Base-by-base conservation (phyloP, 2,797 vertebrate genomes). In the Cygnus olor region DNA sequence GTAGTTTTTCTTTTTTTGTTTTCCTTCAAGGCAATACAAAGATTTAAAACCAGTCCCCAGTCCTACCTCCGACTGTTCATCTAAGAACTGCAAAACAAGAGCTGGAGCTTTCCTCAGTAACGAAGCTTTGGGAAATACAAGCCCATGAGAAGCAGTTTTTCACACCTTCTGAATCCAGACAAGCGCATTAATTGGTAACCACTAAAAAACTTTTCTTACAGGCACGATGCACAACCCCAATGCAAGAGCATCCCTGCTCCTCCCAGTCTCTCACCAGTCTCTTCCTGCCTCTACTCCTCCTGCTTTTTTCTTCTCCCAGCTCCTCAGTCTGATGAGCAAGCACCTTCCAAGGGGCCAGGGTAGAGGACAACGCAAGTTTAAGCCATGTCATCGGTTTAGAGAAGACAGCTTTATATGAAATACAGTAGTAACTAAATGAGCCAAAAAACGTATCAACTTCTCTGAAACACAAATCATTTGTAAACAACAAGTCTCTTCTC, bases 391-490 rank as follows among this genome's bases (percentile, higher is more conserved):
- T 9, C 80, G 60, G 47, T 72, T 94, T 85, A 78, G 30, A 63
- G 36, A 89, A 69, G 27, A 81, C 34, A 86, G 34, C 66, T 63
- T 91, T 56, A 71, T 77, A 10, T 57, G 82, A 93, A 88, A 94
- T 49, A 84, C 25, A 88, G 68, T 57, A 58, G 47, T 44, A 63
- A 66, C 22, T 88, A 88, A 92, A 79, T 45, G 27, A 95, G 77
- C 53, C 66, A 79, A 85, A 93, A 6, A 30, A 0, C 30, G 74
- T 73, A 76, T 68, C 73, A 84, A 54, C 63, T 66, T 47, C 66
- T 70, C 49, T 24, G 73, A 86, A 93, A 94, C 42, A 85, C n/a
- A 88, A 80, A 76, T 79, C 14, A 79, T 64, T 64, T 66, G 73
- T 77, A 88, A 94, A 90, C 56, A 60, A 5, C 53, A 60, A 6